Conservation (phyloP, 2,888 invertebrate genomes). For the Netelia melanura region DNA sequence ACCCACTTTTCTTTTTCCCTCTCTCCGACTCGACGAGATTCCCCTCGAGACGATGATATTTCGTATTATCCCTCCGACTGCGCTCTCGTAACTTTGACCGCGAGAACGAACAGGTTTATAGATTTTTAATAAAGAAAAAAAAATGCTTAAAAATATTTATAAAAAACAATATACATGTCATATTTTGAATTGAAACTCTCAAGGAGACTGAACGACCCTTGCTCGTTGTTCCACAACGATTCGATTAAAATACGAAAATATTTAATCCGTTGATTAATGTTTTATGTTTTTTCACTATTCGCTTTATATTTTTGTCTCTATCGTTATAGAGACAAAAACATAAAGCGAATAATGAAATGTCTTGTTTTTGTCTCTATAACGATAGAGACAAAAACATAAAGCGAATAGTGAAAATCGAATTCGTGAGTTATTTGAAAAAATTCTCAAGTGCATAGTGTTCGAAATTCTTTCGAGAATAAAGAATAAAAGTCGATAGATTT, state of each 20-base stretch:
- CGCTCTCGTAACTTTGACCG: constrained; percentile 31
- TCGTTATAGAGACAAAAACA: too few species aligned
- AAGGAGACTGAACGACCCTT: background rate
- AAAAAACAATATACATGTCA: background rate
- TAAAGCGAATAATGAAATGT: too few species aligned
- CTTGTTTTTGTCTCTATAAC: too few species aligned
- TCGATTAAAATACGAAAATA: background rate
- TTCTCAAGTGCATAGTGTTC: too few species aligned
- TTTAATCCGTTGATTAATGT: too few species aligned
- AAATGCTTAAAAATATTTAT: background rate
- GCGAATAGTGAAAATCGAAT: too few species aligned
- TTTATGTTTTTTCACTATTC: too few species aligned
- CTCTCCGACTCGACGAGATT: constrained; percentile 16
- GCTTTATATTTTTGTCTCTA: too few species aligned
- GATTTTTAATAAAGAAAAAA: background rate
- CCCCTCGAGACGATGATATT: constrained; percentile 6
- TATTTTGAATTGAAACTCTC: background rate
- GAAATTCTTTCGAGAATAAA: background rate
- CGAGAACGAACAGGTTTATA: constrained; percentile 52
- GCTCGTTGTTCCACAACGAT: background rate
- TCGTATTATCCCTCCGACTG: constrained; percentile 25
- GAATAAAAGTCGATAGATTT: background rate
- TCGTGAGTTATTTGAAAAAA: too few species aligned
- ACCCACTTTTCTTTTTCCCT: constrained; percentile 18
- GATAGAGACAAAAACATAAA: too few species aligned